A percentile compares a stretch with the other conserved stretches of the same genome.
Conservation (phyloP, 2,113 vertebrate genomes). For the Thomomys bottae region DNA sequence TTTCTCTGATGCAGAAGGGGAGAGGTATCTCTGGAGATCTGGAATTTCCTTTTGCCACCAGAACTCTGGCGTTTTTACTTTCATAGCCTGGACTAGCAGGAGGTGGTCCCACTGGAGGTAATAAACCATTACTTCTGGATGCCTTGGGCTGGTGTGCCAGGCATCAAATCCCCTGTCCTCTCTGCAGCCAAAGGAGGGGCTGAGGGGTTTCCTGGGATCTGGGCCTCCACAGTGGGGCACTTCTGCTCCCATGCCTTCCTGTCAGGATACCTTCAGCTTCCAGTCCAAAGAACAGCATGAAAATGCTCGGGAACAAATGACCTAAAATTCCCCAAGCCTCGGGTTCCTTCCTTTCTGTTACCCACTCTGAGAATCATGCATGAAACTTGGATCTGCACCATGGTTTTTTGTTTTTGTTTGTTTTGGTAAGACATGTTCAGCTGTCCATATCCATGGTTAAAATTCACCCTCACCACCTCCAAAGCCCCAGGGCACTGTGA, state of each 20-base stretch:
- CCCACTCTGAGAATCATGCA: rapidly evolving
- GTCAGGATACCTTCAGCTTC: not conserved
- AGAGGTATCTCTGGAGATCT: not conserved
- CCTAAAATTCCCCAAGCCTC: not conserved
- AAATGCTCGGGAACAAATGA: not conserved
- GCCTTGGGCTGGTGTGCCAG: not conserved
- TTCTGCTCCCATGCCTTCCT: not conserved
- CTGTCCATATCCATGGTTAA: not conserved
- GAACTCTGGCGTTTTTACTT: not conserved
- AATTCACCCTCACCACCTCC: not conserved
- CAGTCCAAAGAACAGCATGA: constrained; percentile 14
- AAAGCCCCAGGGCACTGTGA: not conserved
- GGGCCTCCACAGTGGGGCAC: too few relatives aligned
- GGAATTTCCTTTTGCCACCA: not conserved
- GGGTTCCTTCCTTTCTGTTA: not conserved
- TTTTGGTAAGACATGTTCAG: not conserved
- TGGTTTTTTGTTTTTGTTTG: too few relatives aligned
- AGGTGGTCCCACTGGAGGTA: not conserved
- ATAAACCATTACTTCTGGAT: not conserved
- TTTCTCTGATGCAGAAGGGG: not conserved
- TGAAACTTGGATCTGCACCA: too few relatives aligned
- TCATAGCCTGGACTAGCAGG: not conserved
- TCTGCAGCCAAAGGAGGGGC: not conserved
- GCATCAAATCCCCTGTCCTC: too few relatives aligned
- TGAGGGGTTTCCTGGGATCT: too few relatives aligned